Evolutionary conservation across 2,113 vertebrate genomes (phyloP).

Genomic region (Thryonomys swinderianus): DNA sequence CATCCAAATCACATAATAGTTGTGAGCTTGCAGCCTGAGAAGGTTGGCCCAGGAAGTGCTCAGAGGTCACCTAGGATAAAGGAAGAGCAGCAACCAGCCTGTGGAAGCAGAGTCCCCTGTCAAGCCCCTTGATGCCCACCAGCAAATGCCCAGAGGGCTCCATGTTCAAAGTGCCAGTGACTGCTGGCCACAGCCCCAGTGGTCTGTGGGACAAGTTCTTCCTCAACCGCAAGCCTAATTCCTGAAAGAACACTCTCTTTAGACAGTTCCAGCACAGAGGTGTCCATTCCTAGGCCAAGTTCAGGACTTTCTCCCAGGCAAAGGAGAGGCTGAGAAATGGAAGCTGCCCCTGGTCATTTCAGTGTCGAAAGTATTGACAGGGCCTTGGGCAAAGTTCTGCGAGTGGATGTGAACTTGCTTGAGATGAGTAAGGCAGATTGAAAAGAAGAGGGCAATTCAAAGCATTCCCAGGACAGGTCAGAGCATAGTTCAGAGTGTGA

Average conservation of each 20-base stretch:
- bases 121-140: neutral
- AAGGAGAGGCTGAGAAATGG: neutral
- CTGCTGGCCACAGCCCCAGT: neutral
- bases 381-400: neutral
- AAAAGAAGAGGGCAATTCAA: neutral
- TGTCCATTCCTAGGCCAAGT: neutral
- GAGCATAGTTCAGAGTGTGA: neutral
- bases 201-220: neutral
- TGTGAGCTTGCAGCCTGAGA: slow-evolving; percentile 40
- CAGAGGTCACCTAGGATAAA: slow-evolving; percentile 46
- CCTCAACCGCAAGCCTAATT: neutral
- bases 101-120: neutral
- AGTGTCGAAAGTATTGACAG: neutral
- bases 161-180: neutral
- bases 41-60: neutral
- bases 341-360: neutral
- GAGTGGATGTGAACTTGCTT: neutral
- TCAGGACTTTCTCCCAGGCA: neutral
- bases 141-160: neutral
- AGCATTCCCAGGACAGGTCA: neutral
- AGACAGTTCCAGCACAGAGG: neutral
- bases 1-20: slow-evolving; percentile 32
- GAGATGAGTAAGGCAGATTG: neutral
- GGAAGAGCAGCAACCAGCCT: neutral
- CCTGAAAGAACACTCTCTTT: neutral